Percentiles rank a stretch among this genome's conserved stretches.
Evolutionary conservation across 2,797 vertebrate species (phyloP).

Genomic region (Notoglanidium macrostoma): DNA sequence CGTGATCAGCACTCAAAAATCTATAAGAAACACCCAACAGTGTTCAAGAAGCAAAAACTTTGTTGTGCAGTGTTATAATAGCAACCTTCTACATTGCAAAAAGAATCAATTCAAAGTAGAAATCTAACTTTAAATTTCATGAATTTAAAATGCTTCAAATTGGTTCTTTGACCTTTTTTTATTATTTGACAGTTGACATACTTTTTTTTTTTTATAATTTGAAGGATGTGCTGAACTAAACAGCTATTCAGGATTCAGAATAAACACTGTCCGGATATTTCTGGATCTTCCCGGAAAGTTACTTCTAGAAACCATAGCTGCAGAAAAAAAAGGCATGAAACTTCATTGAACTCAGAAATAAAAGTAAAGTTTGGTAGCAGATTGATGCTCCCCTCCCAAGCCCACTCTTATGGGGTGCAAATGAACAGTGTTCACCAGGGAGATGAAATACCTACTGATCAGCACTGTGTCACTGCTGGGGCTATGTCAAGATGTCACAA

Average conservation of each 20-base stretch:
- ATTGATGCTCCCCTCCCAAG: constrained; percentile 55
- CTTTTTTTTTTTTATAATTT: constrained; percentile 11
- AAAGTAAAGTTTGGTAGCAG: constrained; percentile 59
- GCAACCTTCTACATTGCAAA: not conserved
- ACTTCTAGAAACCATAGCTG: constrained; percentile 19
- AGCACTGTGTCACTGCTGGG: constrained; percentile 51
- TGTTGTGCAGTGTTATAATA: not conserved
- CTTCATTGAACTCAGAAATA: constrained; percentile 62
- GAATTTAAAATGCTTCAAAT: not conserved
- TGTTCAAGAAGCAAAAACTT: too few relatives aligned
- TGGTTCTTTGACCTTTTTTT: not conserved
- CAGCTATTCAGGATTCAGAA: not conserved
- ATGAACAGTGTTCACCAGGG: constrained; percentile 66
- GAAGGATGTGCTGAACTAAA: not conserved
- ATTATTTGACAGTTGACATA: not conserved
- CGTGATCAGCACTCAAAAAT: too few relatives aligned
- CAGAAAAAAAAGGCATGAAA: constrained; percentile 3
- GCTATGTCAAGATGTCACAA: constrained; percentile 64
- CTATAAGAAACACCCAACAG: too few relatives aligned
- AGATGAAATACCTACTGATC: constrained; percentile 54
- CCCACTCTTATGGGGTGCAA: constrained; percentile 75
- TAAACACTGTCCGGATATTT: constrained; percentile 7
- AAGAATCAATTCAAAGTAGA: not conserved
- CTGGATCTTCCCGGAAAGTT: not conserved
- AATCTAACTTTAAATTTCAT: not conserved